phyloP scores from a whole-genome alignment of 1,140 invertebrate genomes.

The Piezodorus guildinii region DNA sequence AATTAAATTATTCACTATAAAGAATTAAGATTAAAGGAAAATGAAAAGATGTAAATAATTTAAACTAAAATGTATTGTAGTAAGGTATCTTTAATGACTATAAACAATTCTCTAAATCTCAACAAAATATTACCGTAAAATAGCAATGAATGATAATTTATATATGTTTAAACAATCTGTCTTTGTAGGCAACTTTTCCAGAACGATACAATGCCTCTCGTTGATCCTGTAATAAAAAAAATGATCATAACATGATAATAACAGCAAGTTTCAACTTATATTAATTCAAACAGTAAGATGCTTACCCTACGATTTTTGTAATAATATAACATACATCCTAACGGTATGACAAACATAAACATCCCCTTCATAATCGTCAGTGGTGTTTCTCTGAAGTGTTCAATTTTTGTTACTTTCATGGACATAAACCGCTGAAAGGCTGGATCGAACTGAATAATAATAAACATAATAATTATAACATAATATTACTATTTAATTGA shows the following conservation, averaged over 20 bases:
- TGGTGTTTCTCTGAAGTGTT: slow-evolving; percentile 53
- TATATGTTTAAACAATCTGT: slow-evolving; percentile 32
- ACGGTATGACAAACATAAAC: slow-evolving; percentile 43
- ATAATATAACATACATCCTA: slow-evolving; percentile 40
- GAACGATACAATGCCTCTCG: slow-evolving; percentile 41
- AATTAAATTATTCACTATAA: too few relatives aligned
- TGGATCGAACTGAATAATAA: slow-evolving; percentile 60
- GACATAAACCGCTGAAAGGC: slow-evolving; percentile 55
- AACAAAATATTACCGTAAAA: not conserved
- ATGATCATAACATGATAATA: not conserved
- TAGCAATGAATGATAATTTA: slow-evolving; percentile 29
- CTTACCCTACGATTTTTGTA: slow-evolving; percentile 39
- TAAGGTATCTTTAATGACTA: not conserved
- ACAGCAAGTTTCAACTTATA: too few relatives aligned
- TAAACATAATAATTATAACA: slow-evolving; percentile 28
- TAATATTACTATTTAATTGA: too few relatives aligned
- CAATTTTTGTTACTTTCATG: slow-evolving; percentile 47
- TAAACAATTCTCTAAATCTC: not conserved
- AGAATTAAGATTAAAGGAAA: too few relatives aligned
- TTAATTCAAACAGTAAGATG: not conserved
- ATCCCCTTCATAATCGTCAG: slow-evolving; percentile 43
- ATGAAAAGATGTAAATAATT: not conserved
- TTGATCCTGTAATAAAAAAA: slow-evolving; percentile 34
- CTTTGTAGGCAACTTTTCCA: slow-evolving; percentile 20
- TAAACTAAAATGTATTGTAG: not conserved